Conservation (phyloP, 2,888 invertebrate genomes). For the Zeuzera pyrina region DNA sequence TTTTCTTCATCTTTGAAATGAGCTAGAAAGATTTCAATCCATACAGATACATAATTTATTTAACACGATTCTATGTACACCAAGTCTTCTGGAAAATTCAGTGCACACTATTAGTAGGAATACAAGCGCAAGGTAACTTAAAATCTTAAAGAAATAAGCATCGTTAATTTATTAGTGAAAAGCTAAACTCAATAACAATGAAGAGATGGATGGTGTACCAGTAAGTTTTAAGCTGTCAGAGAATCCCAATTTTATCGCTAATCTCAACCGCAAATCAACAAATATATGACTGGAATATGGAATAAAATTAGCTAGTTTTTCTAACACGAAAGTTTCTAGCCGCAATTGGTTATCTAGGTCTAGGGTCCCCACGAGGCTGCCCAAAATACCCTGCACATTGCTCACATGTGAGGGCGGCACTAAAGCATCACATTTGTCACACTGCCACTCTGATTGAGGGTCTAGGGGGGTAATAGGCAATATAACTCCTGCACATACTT, state of each 20-base stretch:
- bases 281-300: constrained; percentile 53
- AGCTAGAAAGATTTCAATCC: too few relatives aligned
- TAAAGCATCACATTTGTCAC: constrained; percentile 59
- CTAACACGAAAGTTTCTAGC: constrained; percentile 44
- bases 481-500: constrained; percentile 65
- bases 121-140: too few relatives aligned
- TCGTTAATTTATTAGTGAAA: too few relatives aligned
- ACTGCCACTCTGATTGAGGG: constrained; percentile 66
- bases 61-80: too few relatives aligned
- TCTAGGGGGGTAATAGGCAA: constrained; percentile 66
- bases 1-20: too few relatives aligned
- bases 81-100: too few relatives aligned
- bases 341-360: constrained; percentile 55
- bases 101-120: too few relatives aligned
- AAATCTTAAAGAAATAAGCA: too few relatives aligned
- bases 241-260: constrained; percentile 43
- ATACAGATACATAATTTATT: too few relatives aligned
- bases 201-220: constrained; percentile 28
- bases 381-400: constrained; percentile 58
- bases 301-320: constrained; percentile 42
- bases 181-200: neutral
- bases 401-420: constrained; percentile 56
- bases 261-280: constrained; percentile 44
- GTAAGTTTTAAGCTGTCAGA: constrained; percentile 32
- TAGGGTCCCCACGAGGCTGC: constrained; percentile 65